Percentiles rank a stretch among this genome's conserved stretches.
Conservation (phyloP, 2,888 invertebrate species). For the Pseudolycoriella hygida region DNA sequence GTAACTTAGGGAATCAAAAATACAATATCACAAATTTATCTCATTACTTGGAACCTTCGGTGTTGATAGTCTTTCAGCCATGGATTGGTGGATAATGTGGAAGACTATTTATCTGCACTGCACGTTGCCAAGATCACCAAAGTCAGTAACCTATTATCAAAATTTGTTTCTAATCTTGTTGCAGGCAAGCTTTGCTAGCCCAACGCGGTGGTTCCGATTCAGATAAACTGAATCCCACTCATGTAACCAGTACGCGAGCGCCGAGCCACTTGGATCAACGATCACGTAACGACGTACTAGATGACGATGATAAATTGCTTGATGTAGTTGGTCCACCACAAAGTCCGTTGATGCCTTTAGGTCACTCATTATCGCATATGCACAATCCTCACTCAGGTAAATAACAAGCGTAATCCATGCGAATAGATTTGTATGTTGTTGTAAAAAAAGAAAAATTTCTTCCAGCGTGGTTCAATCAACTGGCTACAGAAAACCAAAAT, state of each 20-base stretch:
- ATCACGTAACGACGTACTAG: conserved; percentile 26
- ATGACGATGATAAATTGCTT: conserved; percentile 66
- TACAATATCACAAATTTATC: too few relatives aligned
- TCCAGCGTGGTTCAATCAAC: conserved; percentile 46
- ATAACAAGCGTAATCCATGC: not conserved
- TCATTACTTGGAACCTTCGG: too few relatives aligned
- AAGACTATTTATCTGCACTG: too few relatives aligned
- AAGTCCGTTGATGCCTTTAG: conserved; percentile 49
- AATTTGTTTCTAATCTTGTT: conserved; percentile 15
- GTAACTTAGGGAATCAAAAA: too few relatives aligned
- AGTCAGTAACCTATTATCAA: not conserved
- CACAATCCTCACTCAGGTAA: conserved; percentile 32
- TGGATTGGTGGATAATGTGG: too few relatives aligned
- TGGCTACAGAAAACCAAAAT: conserved; percentile 25
- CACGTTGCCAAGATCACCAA: too few relatives aligned
- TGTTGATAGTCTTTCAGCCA: too few relatives aligned
- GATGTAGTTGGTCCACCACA: conserved; percentile 81
- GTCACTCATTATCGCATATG: conserved; percentile 30
- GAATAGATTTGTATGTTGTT: not conserved
- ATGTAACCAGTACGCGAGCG: conserved; percentile 32
- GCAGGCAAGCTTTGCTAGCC: conserved; percentile 61
- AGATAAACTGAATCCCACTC: conserved; percentile 35
- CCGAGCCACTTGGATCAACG: conserved; percentile 27
- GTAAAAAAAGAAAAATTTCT: not conserved
- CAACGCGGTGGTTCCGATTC: conserved; percentile 32